A percentile compares a stretch with the other conserved stretches of the same genome.
Evolutionary conservation across 2,113 vertebrate genomes (phyloP).

Genomic region (Onychorhynchus coronatus): DNA sequence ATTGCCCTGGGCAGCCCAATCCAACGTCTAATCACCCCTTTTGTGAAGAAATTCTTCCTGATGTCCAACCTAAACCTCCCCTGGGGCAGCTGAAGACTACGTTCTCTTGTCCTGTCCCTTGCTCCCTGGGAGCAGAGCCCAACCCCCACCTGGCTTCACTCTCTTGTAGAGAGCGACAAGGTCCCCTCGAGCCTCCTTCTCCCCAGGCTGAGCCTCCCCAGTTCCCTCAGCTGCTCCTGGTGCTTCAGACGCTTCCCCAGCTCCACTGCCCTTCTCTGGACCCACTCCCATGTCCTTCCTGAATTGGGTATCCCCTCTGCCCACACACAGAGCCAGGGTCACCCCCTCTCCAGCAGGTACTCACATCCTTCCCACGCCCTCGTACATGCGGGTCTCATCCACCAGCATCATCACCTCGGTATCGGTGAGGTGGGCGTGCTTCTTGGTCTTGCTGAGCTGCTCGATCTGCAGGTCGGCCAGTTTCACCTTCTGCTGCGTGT

Average conservation of each 20-base stretch:
- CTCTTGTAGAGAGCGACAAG: not conserved
- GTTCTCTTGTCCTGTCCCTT: not conserved
- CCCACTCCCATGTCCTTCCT: rapidly evolving
- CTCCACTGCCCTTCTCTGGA: not conserved
- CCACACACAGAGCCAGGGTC: not conserved
- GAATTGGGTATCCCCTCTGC: rapidly evolving
- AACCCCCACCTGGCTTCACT: not conserved
- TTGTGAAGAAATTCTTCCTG: not conserved
- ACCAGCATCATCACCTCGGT: slow-evolving; percentile 84
- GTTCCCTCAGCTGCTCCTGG: not conserved
- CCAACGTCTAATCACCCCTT: not conserved
- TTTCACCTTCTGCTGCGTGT: slow-evolving; percentile 96
- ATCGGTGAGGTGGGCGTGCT: slow-evolving; percentile 89
- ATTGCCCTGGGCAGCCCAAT: not conserved
- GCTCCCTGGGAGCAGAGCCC: not conserved
- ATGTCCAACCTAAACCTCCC: not conserved
- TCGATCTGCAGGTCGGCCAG: slow-evolving; percentile 95
- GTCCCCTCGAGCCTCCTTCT: not conserved
- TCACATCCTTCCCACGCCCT: slow-evolving; percentile 96
- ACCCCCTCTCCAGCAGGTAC: slow-evolving; percentile 45
- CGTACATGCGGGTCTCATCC: slow-evolving; percentile 89
- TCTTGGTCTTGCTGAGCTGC: slow-evolving; percentile 90
- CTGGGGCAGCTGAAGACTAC: not conserved
- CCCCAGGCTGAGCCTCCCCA: not conserved
- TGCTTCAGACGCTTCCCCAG: not conserved